These are phyloP conservation scores for Ispidina lecontei DNA, from an alignment of 2,797 vertebrate genomes.

Conservation along the genomic window DNA sequence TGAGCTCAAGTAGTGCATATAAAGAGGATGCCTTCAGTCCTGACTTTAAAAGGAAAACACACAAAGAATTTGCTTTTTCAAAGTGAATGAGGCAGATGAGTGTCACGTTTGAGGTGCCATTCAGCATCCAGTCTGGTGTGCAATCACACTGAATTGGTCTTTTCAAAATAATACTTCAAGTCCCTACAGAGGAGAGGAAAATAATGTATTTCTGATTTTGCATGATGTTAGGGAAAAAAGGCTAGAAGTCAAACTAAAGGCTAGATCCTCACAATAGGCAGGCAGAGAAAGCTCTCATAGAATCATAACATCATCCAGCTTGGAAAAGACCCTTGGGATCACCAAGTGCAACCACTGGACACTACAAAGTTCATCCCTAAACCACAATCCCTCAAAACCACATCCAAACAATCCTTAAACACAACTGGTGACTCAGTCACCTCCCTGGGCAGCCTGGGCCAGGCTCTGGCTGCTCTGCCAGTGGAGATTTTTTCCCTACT, in stretches of 20 bases:
- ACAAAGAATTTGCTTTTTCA: neutral
- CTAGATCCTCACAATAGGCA: neutral
- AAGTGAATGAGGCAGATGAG: slow-evolving; percentile 9
- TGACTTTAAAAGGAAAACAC: slow-evolving; percentile 8
- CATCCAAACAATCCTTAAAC: no score
- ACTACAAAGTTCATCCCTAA: no score
- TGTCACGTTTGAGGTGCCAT: neutral
- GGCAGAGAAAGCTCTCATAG: neutral
- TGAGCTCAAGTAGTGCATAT: neutral
- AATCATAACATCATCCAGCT: no score
- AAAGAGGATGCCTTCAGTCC: neutral
- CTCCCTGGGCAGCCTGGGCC: no score
- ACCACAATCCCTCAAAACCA: no score
- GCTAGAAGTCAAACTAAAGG: neutral
- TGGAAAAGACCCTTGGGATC: no score
- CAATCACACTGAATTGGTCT: neutral
- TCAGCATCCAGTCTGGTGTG: neutral
- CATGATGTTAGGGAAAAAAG: neutral
- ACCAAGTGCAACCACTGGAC: no score
- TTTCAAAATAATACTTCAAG: neutral
- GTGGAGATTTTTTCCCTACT: no score
- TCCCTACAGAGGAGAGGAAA: neutral
- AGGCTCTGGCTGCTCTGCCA: no score
- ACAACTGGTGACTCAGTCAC: no score
- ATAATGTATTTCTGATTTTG: neutral